Evolutionary conservation across 92 coral and sea anemone species (phyloP).

Genomic region (Chrysogorgia sp.): DNA sequence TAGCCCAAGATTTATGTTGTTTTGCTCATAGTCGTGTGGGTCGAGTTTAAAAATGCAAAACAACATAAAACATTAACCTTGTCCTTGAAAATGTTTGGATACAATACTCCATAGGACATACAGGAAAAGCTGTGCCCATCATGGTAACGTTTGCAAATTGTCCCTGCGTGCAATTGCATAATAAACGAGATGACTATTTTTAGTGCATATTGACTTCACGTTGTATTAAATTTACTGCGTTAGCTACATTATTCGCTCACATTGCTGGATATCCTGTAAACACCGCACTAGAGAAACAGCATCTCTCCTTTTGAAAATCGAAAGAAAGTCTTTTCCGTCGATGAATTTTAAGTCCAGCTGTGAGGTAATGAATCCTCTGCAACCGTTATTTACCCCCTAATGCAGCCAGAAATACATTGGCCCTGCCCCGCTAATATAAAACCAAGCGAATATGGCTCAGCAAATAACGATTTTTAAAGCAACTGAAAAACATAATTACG

Average conservation of each 20-base stretch:
- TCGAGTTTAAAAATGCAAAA: neutral
- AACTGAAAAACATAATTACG: too few relatives aligned
- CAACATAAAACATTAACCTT: slow-evolving; percentile 21
- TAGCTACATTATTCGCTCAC: neutral
- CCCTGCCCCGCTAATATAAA: too few relatives aligned
- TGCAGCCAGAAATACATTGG: neutral
- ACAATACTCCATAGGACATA: slow-evolving; percentile 32
- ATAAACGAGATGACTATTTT: neutral
- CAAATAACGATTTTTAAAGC: too few relatives aligned
- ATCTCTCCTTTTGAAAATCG: neutral
- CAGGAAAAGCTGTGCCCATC: slow-evolving; percentile 28
- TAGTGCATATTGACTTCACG: neutral
- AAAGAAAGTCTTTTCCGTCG: neutral
- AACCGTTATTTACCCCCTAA: neutral
- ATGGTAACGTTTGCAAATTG: neutral
- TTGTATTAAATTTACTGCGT: neutral
- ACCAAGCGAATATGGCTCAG: too few relatives aligned
- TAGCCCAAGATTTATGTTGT: neutral
- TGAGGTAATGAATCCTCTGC: slow-evolving; percentile 19
- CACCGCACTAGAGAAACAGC: neutral
- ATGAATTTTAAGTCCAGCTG: slow-evolving; percentile 20
- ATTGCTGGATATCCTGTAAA: slow-evolving; percentile 21
- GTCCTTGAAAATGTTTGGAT: slow-evolving; percentile 35
- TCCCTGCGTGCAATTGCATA: neutral
- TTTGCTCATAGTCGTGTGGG: neutral